These are phyloP conservation scores for Podarcis cretensis DNA, from an alignment of 2,113 vertebrate genomes.

Conservation along the genomic window DNA sequence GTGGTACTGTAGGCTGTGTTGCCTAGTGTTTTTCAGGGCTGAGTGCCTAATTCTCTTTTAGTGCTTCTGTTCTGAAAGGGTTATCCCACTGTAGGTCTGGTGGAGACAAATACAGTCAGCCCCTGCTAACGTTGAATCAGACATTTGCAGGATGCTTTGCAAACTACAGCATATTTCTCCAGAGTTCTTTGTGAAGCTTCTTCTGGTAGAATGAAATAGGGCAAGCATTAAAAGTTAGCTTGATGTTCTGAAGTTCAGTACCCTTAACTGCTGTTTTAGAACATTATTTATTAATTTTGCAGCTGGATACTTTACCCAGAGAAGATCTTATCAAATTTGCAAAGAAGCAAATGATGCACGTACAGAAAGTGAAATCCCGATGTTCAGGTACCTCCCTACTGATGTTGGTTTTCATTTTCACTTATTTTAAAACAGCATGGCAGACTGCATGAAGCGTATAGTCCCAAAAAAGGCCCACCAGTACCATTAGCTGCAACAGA, in stretches of 20 bases:
- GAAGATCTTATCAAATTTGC: conserved; percentile 98
- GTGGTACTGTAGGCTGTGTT: neutral
- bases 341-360: conserved; percentile 91
- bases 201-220: neutral
- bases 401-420: neutral
- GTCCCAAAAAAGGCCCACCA: neutral
- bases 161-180: neutral
- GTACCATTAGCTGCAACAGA: neutral
- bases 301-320: conserved; percentile 94
- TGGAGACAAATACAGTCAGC: neutral
- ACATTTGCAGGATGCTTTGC: neutral
- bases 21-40: neutral
- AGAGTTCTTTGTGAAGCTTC: neutral
- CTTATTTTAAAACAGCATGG: neutral
- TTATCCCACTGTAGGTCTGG: neutral
- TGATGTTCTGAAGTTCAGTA: neutral
- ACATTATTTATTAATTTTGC: conserved; percentile 52
- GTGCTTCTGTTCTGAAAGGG: neutral
- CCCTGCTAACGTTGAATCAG: neutral
- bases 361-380: conserved; percentile 91
- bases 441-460: neutral
- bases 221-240: neutral
- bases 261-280: conserved; percentile 13
- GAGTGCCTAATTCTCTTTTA: neutral
- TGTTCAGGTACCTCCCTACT: conserved; percentile 81